Base-by-base conservation (phyloP, 2,888 invertebrate genomes). In the Eustalomyia histrio region DNA sequence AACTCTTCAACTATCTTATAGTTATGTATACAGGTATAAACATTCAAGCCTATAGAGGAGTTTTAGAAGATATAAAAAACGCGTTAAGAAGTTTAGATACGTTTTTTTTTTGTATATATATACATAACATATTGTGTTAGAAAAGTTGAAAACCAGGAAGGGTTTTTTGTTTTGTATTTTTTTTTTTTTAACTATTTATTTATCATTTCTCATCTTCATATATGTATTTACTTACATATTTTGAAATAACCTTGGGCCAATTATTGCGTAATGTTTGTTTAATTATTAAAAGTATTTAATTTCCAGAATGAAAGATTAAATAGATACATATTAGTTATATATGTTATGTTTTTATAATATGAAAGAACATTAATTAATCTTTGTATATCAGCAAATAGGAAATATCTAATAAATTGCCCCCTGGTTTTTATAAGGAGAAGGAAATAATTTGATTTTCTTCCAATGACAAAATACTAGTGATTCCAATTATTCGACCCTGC, bases 171-270 rank as follows among this genome's bases (percentile, higher is more conserved):
- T 39, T 39, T 39, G 39, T 10, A 29, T 29, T 12, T 5, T 47
- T n/a, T 47, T 47, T 47, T n/a, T 10, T 35, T 16, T n/a, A 29
- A 6, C n/a, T 55, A 16, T 17, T 60, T 60, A 18, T 18, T 60
- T 60, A 35, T 60, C 60, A 60, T 60, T 60, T 60, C 18, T 60
- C 24, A 57, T 60, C 60, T 8, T n/a, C n/a, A 3, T 43, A 24
- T 3, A 43, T 14, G n/a, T n/a, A n/a, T n/a, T n/a, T n/a, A n/a
- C n/a, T 47, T 47, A 47, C 1, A 0, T 14, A n/a, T 47, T 47
- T 47, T 47, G 7, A 60, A 35, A 39, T 39, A 60, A 60, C 60
- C 60, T 60, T 60, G 60, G 35, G 17, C 60, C 39, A 60, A 60
- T 57, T 57, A 57, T 57, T 57, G 33, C 57, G 57, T 57, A 47